Conservation (phyloP, 2,113 vertebrate genomes). For the Ibidorhyncha struthersii region DNA sequence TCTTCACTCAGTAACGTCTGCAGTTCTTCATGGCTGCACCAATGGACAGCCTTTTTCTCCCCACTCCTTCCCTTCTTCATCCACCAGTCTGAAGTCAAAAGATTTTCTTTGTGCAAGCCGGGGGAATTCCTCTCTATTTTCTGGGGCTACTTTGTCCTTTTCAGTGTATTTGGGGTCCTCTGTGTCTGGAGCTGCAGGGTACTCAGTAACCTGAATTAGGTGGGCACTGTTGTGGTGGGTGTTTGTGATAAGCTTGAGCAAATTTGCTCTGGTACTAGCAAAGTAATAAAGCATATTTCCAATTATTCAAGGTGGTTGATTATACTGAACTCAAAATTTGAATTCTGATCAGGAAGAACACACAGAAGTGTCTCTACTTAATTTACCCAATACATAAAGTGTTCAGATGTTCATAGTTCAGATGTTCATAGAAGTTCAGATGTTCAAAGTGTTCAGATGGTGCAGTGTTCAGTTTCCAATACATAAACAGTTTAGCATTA, state of each 20-base stretch:
- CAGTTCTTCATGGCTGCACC: neutral
- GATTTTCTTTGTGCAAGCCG: neutral
- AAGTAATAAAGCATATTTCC: neutral
- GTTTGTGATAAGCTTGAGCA: neutral
- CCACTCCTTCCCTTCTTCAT: neutral
- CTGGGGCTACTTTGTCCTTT: neutral
- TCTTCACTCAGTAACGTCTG: neutral
- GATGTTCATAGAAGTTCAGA: neutral
- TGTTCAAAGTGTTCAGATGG: neutral
- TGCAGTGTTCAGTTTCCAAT: neutral
- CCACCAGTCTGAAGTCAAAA: neutral
- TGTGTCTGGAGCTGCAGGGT: neutral
- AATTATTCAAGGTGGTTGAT: neutral
- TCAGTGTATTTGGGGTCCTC: neutral
- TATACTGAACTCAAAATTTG: neutral
- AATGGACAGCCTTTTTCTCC: neutral
- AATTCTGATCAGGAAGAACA: neutral
- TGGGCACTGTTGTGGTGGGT: neutral
- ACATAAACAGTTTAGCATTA: neutral
- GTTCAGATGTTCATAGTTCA: neutral
- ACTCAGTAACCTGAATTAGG: neutral
- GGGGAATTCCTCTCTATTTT: neutral
- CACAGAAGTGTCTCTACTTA: neutral
- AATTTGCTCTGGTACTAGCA: neutral
- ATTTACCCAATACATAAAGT: neutral